These are phyloP conservation scores for Hyalella azteca DNA, from an alignment of 2,888 invertebrate species.

Conservation along the genomic window DNA sequence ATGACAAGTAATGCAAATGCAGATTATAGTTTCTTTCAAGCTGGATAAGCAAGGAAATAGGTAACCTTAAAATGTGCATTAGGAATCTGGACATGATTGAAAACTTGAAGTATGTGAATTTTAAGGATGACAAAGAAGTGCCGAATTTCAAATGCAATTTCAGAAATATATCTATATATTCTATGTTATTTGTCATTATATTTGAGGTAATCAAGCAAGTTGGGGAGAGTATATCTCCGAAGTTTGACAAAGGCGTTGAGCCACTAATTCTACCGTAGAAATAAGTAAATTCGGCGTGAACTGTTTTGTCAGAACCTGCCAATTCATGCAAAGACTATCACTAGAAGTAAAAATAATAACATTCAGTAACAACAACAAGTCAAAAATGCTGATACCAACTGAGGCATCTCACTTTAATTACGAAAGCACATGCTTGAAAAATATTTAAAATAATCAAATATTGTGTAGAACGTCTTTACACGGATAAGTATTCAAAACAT, in stretches of 20 bases:
- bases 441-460: too few species aligned
- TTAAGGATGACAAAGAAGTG: not conserved
- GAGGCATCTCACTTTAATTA: too few species aligned
- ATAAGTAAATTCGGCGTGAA: too few species aligned
- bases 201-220: constrained; percentile 1
- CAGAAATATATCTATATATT: not conserved
- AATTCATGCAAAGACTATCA: too few species aligned
- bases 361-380: too few species aligned
- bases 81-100: not conserved
- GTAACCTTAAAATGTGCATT: not conserved
- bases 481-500: too few species aligned
- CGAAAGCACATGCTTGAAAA: too few species aligned
- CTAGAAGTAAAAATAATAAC: too few species aligned
- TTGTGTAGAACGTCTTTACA: too few species aligned
- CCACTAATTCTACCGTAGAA: not conserved
- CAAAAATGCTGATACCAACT: too few species aligned
- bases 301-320: too few species aligned
- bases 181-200: too few species aligned
- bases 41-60: not conserved
- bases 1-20: not conserved
- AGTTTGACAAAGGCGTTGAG: constrained; percentile 2
- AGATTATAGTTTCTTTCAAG: constrained; percentile 9
- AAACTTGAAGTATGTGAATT: not conserved
- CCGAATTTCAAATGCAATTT: not conserved
- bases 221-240: not conserved